phyloP scores from a whole-genome alignment of 2,113 vertebrate species.

The Neogale vison region DNA sequence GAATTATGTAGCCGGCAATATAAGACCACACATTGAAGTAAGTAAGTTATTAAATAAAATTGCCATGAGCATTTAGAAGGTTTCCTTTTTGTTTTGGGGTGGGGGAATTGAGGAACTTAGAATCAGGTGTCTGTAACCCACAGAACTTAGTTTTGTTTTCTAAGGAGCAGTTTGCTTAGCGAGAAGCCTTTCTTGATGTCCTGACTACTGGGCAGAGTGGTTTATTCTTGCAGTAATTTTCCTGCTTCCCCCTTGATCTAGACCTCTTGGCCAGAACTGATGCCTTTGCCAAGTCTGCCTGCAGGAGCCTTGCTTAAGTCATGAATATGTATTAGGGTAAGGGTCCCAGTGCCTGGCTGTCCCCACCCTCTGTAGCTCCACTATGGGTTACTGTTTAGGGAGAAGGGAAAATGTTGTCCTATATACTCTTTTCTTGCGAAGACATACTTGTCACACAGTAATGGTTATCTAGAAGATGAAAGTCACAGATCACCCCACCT shows the following conservation, averaged over 20 bases:
- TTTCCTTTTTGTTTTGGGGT: not conserved
- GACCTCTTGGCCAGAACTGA: not conserved
- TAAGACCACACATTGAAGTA: not conserved
- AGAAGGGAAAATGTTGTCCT: not conserved
- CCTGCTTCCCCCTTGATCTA: not conserved
- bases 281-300: not conserved
- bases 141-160: not conserved
- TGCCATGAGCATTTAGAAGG: not conserved
- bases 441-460: not conserved
- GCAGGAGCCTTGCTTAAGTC: not conserved
- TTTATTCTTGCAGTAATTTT: not conserved
- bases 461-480: not conserved
- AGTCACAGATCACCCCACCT: not conserved
- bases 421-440: not conserved
- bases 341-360: not conserved
- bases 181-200: rapidly evolving
- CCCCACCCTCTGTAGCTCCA: not conserved
- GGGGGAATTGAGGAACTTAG: not conserved
- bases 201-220: not conserved
- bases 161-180: not conserved
- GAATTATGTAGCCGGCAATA: not conserved
- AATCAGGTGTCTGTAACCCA: not conserved
- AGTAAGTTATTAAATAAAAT: not conserved
- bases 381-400: not conserved
- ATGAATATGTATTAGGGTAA: not conserved